phyloP scores from a whole-genome alignment of 1,140 invertebrate species.

The Aphis craccivora region DNA sequence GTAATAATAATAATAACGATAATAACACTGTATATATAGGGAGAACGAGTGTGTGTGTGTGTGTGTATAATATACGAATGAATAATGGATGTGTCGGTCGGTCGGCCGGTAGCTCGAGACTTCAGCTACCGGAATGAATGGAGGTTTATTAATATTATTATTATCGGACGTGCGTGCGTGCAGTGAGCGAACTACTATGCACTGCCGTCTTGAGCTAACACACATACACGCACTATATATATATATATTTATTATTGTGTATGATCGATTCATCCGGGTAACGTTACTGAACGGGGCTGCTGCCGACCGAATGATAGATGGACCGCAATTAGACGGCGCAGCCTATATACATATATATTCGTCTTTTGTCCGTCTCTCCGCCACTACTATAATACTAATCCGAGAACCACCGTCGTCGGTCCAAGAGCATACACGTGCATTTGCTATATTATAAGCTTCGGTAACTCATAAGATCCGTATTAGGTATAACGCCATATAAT shows the following conservation, averaged over 20 bases:
- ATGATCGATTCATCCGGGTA: slow-evolving; percentile 56
- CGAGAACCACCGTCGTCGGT: neutral
- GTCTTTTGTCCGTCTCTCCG: slow-evolving; percentile 32
- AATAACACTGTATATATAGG: neutral
- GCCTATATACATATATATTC: neutral
- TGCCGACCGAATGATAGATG: slow-evolving; percentile 55
- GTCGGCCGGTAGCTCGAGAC: slow-evolving; percentile 30
- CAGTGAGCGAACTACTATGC: neutral
- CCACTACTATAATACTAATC: neutral
- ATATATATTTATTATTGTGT: slow-evolving; percentile 55
- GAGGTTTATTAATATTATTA: slow-evolving; percentile 53
- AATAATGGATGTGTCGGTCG: slow-evolving; percentile 45
- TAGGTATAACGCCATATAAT: neutral
- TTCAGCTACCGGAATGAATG: slow-evolving; percentile 55
- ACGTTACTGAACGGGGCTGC: slow-evolving; percentile 45
- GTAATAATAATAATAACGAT: slow-evolving; percentile 4
- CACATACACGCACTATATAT: neutral
- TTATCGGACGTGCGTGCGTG: slow-evolving; percentile 53
- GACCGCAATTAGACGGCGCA: slow-evolving; percentile 53
- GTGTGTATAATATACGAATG: slow-evolving; percentile 30
- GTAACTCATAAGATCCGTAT: neutral
- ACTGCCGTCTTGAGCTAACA: neutral
- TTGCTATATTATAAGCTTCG: neutral
- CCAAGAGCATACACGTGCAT: neutral
- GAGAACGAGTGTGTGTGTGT: neutral